A percentile compares a stretch with the other conserved stretches of the same genome.
These are phyloP conservation scores for Sebastes hopkinsi DNA, from an alignment of 2,797 vertebrate genomes.

Conservation along the genomic window DNA sequence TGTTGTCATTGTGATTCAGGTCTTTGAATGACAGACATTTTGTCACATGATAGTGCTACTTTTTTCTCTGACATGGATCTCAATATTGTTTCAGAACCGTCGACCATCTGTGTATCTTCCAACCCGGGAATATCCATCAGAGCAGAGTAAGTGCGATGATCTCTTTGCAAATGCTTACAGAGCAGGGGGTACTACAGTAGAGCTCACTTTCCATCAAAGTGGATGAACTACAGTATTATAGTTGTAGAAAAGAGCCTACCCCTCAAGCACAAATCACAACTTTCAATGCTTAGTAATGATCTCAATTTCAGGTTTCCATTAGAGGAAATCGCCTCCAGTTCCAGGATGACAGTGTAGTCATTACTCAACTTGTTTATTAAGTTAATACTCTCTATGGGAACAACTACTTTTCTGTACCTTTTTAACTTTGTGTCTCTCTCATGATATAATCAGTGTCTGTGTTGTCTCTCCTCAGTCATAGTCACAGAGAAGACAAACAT, in stretches of 20 bases:
- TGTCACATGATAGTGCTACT: not conserved
- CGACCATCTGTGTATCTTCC: conserved; percentile 94
- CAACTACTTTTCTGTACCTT: not conserved
- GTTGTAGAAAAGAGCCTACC: not conserved
- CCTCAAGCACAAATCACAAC: not conserved
- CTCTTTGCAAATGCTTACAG: not conserved
- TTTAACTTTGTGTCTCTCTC: not conserved
- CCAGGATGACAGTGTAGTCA: no score
- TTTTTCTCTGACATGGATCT: not conserved
- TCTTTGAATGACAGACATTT: not conserved
- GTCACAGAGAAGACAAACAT: conserved; percentile 98
- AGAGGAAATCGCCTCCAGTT: not conserved
- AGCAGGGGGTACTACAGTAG: not conserved
- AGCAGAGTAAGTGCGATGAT: conserved; percentile 88
- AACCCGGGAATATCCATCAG: conserved; percentile 93
- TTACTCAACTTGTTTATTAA: not conserved
- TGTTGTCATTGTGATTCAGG: not conserved
- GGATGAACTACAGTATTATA: not conserved
- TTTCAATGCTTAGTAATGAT: not conserved
- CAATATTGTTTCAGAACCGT: conserved; percentile 85
- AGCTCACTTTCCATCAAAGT: not conserved
- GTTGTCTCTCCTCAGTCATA: conserved; percentile 84
- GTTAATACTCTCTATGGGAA: not conserved
- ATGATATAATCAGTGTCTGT: not conserved
- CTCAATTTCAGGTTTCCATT: not conserved